Conservation (phyloP, 2,888 invertebrate genomes). For the Mamestra brassicae region DNA sequence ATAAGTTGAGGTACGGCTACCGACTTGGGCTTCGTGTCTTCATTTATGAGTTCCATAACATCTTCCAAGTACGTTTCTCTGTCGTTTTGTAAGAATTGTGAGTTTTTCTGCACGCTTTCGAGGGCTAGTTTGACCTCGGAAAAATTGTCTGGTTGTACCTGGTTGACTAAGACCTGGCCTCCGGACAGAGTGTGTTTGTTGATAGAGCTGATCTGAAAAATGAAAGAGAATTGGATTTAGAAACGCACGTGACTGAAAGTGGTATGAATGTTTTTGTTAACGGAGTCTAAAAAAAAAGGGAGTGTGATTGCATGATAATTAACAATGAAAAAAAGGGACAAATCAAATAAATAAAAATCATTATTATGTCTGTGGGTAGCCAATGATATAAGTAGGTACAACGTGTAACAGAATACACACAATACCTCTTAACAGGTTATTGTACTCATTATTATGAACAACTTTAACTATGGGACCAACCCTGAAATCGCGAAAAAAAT, state of each 20-base stretch:
- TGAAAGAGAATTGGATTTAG: neutral
- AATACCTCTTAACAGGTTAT: no score
- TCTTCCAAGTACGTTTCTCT: slow-evolving; percentile 70
- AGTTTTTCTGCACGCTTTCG: slow-evolving; percentile 73
- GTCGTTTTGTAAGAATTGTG: slow-evolving; percentile 73
- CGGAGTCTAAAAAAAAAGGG: no score
- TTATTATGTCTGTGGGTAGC: no score
- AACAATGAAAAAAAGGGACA: no score
- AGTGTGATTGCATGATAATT: no score
- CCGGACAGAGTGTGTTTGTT: slow-evolving; percentile 82
- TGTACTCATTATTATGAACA: no score
- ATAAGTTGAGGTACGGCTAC: slow-evolving; percentile 2
- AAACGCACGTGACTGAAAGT: neutral
- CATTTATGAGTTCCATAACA: slow-evolving; percentile 74
- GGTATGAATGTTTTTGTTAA: neutral
- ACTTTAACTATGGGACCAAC: no score
- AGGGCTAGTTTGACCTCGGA: slow-evolving; percentile 75
- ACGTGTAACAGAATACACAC: no score
- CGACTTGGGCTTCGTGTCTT: slow-evolving; percentile 60
- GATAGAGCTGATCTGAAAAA: slow-evolving; percentile 78
- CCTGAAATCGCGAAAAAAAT: no score
- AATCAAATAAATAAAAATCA: no score
- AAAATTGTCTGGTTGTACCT: slow-evolving; percentile 67
- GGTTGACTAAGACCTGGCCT: slow-evolving; percentile 81
- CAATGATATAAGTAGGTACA: no score